Conservation (phyloP, 2,797 vertebrate genomes). For the Antrozous pallidus region DNA sequence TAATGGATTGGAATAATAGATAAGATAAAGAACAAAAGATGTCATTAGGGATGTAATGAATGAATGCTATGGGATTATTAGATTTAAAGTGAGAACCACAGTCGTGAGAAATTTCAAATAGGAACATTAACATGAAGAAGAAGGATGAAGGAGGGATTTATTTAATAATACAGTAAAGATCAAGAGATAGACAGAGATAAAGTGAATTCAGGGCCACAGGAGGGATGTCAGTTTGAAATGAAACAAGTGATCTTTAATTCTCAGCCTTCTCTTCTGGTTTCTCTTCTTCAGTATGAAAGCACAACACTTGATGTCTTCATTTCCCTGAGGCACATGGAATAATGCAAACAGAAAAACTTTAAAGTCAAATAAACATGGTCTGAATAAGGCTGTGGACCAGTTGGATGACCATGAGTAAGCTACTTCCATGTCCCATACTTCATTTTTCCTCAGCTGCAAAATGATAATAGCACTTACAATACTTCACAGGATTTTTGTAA, state of each 20-base stretch:
- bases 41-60: not conserved
- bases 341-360: not conserved
- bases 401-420: not conserved
- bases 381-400: not conserved
- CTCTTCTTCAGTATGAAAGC: not conserved
- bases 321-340: not conserved
- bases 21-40: not conserved
- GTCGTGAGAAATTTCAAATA: not conserved
- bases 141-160: too few relatives aligned
- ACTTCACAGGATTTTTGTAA: not conserved
- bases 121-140: not conserved
- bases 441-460: constrained; percentile 27
- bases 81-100: not conserved
- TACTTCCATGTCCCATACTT: not conserved
- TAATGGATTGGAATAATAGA: not conserved
- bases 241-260: not conserved
- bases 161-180: not conserved
- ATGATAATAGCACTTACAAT: not conserved
- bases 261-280: not conserved
- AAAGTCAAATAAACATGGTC: not conserved
- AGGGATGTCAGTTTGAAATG: not conserved
- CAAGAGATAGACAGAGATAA: not conserved
- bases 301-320: constrained; percentile 3
- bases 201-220: not conserved
- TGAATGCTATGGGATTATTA: not conserved